phyloP scores from a whole-genome alignment of 1,140 invertebrate species.

The Portunus trituberculatus region DNA sequence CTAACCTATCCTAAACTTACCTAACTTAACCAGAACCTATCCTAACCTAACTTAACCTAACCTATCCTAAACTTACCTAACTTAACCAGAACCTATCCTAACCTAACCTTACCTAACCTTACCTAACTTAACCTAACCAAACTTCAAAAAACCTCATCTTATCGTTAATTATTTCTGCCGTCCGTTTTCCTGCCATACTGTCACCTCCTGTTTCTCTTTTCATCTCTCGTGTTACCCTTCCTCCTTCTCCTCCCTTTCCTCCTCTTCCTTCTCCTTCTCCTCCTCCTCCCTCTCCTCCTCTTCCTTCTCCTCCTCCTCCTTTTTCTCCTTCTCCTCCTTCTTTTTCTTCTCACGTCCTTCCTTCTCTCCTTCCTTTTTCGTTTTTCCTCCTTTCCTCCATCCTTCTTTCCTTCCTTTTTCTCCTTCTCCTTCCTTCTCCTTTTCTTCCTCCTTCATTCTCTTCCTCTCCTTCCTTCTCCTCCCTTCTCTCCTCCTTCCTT shows the following conservation, averaged over 20 bases:
- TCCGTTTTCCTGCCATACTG: neutral
- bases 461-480: neutral
- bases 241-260: neutral
- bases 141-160: too few species aligned
- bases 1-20: too few species aligned
- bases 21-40: too few species aligned
- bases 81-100: too few species aligned
- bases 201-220: neutral
- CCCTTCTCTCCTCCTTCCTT: neutral
- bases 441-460: neutral
- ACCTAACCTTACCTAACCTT: too few species aligned
- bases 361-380: too few species aligned
- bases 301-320: neutral
- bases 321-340: neutral
- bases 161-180: neutral
- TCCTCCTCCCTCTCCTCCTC: neutral
- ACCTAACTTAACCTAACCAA: too few species aligned
- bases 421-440: neutral
- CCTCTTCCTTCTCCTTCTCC: neutral
- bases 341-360: neutral
- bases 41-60: too few species aligned
- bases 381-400: neutral
- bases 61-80: too few species aligned
- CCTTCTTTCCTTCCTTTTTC: neutral
- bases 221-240: neutral